Evolutionary conservation across 2,113 vertebrate genomes (phyloP), one percentile per base, ranked within the genome.

Genomic region (Galemys pyrenaicus): DNA sequence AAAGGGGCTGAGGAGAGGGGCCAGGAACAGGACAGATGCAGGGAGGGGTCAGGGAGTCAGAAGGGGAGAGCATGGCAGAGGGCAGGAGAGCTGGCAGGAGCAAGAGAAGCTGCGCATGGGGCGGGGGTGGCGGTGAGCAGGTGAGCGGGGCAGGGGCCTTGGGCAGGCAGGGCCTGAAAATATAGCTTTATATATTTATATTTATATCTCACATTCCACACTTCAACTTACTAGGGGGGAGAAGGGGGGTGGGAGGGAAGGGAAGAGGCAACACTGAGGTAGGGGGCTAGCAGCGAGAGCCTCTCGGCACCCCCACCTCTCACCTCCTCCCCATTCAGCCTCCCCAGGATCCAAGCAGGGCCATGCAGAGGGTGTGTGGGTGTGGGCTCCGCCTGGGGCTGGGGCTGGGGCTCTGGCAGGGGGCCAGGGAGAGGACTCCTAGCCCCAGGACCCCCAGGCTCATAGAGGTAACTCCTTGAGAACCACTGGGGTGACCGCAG

Each of bases 131-230:
- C 9, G 30, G 74, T n/a, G 32, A 94, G 73, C 37, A 17, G 26
- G 0, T 28, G 78, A 74, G 44, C 0, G 0, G 92, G 71, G 65
- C 10, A 39, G 84, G 83, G 71, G 65, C 62, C 92, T 87, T 85
- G 97, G 91, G 54, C 86, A 95, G 96, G 94, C 95, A 77, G 81
- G 49, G 95, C 96, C 96, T 97, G 96, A 97, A 96, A 97, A 96
- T 97, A 97, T 60, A 97, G 81, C 78, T 97, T 96, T 96, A 97
- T 96, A 95, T 96, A 96, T 96, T 95, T 97, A 95, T 97, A 95
- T 96, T 89, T 96, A 95, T 96, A 97, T 95, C 73, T 97, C 97
- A 97, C 97, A 94, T 96, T 97, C 95, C 92, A 97, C 97, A 97
- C 81, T 93, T 51, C 78, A 37, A 97, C 92, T 95, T 51, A 97